phyloP scores from a whole-genome alignment of 2,888 invertebrate species.

The Lumbricus terrestris region DNA sequence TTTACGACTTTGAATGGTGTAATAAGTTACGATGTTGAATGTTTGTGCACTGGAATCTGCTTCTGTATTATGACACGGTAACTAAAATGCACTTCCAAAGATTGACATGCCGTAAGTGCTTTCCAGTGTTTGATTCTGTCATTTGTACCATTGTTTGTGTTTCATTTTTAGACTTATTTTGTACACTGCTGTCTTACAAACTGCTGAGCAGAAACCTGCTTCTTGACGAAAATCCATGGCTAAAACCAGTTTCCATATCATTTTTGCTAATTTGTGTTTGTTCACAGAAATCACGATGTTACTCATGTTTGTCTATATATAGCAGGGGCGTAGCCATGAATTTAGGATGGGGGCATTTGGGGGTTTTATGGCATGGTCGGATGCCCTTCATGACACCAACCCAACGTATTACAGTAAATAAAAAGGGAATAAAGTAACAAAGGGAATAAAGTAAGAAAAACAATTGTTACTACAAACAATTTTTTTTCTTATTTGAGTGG shows the following conservation, averaged over 20 bases:
- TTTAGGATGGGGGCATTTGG: no score
- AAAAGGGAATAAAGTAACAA: no score
- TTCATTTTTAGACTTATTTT: background rate
- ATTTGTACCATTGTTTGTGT: no score
- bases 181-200: background rate
- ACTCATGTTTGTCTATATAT: background rate
- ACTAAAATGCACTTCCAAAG: background rate
- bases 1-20: background rate
- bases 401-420: no score
- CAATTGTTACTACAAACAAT: no score
- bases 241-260: background rate
- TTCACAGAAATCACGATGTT: background rate
- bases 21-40: background rate
- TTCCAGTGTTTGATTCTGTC: background rate
- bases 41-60: background rate
- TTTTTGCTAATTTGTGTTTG: background rate
- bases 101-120: background rate
- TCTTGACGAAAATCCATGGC: background rate
- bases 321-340: no score
- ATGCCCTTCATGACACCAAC: no score
- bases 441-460: no score
- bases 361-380: no score
- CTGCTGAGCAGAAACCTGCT: background rate
- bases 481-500: no score
- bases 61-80: background rate